These are phyloP conservation scores for Zaprionus ghesquierei DNA, from an alignment of 1,140 invertebrate species.

Conservation along the genomic window DNA sequence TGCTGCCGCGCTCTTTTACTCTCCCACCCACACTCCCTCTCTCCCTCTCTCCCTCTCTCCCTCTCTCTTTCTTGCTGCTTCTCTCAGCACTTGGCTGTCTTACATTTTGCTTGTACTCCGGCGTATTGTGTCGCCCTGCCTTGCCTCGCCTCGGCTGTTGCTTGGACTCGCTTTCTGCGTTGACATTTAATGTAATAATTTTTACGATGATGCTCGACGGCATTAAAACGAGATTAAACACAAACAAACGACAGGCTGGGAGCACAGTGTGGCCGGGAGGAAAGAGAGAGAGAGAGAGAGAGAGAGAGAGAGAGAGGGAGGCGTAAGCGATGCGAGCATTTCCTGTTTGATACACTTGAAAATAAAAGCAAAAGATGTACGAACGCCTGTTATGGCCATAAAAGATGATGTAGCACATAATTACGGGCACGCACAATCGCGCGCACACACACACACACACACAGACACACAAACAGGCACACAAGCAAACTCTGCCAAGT, in stretches of 20 bases:
- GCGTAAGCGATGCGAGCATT: constrained; percentile 30
- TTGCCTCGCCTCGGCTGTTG: constrained; percentile 3
- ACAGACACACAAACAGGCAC: constrained; percentile 21
- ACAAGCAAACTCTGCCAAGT: background rate
- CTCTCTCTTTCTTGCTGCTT: background rate
- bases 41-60: background rate
- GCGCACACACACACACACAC: constrained; percentile 7
- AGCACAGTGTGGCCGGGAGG: background rate
- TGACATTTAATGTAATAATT: constrained; percentile 80
- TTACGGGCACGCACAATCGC: constrained; percentile 49
- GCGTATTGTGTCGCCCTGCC: background rate
- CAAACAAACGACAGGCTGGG: constrained; percentile 62
- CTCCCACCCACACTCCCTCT: background rate
- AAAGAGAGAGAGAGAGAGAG: background rate
- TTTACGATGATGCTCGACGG: constrained; percentile 79
- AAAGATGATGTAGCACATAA: constrained; percentile 80
- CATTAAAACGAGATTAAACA: constrained; percentile 80
- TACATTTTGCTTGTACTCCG: background rate
- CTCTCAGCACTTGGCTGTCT: background rate
- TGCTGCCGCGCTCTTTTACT: background rate
- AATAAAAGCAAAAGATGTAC: constrained; percentile 66
- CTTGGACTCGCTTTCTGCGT: constrained; percentile 55
- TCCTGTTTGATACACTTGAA: constrained; percentile 71
- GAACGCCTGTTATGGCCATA: constrained; percentile 61
- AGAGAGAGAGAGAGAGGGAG: background rate